Base-by-base conservation (phyloP, 1,140 invertebrate genomes). In the Drosophila obscura region DNA sequence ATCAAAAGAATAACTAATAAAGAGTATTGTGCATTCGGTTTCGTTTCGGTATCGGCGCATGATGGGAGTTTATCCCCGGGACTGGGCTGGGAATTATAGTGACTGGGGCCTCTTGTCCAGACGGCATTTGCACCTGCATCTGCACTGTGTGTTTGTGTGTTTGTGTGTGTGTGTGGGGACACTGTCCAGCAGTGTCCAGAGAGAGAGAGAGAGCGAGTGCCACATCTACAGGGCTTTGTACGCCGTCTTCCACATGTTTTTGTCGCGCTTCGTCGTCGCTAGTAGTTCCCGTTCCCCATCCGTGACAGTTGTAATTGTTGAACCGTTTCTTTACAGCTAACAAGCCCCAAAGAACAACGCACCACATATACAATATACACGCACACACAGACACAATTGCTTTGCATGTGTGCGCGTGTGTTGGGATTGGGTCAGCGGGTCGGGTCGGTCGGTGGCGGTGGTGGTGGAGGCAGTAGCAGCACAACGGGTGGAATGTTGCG, bases 361-460 rank as follows among this genome's bases (percentile, higher is more conserved):
- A 46, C 75, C 61, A 65, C 59, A 60, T 67, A 19, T 22, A 60
- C 51, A 48, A 46, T 7, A 48, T 15, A 39, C 46, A 51, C 39
- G 53, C 16, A 48, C 31, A 44, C 19, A 74, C 16, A 55, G 26
- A 53, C 31, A 44, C 28, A 57, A 44, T 45, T 46, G 26, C 41
- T 44, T 26, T 22, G 28, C 49, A 59, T 77, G 58, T 51, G 51
- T 50, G 62, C 63, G 53, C 58, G 50, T 58, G 50, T 58, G 59
- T 71, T 79, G 61, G 80, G 80, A 83, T 84, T 87, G 77, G 82
- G 82, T 87, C 82, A 85, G 81, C 82, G 82, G 82, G 78, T 87
- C 80, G 74, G 22, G 22, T 24, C 22, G 22, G 22, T 3, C 22
- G 22, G 22, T 24, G 22, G 22, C 4, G 22, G 5, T 7, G 26